Base-by-base conservation (phyloP, 2,113 vertebrate species). In the Eretmochelys imbricata region DNA sequence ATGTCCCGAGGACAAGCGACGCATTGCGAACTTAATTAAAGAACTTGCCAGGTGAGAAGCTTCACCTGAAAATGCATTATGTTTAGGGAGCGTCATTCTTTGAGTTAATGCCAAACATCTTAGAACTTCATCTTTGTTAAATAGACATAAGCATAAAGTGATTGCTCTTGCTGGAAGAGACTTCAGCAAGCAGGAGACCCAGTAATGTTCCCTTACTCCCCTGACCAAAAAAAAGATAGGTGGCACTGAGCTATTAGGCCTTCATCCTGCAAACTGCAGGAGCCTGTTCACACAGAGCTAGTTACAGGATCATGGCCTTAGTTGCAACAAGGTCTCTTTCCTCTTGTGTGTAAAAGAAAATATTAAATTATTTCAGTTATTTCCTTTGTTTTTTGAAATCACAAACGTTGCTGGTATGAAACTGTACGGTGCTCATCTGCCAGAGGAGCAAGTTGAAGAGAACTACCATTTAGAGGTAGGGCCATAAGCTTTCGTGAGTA, bases 1-100 rank as follows among this genome's bases (percentile, higher is more conserved):
- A 96, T 99, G 99, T 98, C 98, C 99, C 69, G 99, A 99, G 98
- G 99, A 99, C 98, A 99, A 99, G 97, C 99, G 98, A 82, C 98
- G 99, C 91, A 99, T 99, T 97, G 99, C 99, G 78, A 99, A 99
- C 96, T 99, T 99, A 97, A 99, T 99, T 95, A 99, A 99, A 98
- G 99, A 99, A 98, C 98, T 99, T 95, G 99, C 99, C 93, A 99
- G 99, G 99, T 99, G 97, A 97, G 94, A 94, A 93, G 38, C 53
- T 50, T 93, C 89, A 92, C 80, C 81, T 98, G 86, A 96, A 97
- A 96, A 96, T 93, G 50, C 25, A 91, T 97, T 95, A 81, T 84
- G 80, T 95, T 59, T 95, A 91, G 94, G 79, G 54, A 82, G 87
- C 84, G 84, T 80, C 1, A 11, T 93, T 95, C 59, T 75, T 95